These are phyloP conservation scores for Hylaea fasciaria DNA, from an alignment of 2,888 invertebrate genomes.

Conservation along the genomic window DNA sequence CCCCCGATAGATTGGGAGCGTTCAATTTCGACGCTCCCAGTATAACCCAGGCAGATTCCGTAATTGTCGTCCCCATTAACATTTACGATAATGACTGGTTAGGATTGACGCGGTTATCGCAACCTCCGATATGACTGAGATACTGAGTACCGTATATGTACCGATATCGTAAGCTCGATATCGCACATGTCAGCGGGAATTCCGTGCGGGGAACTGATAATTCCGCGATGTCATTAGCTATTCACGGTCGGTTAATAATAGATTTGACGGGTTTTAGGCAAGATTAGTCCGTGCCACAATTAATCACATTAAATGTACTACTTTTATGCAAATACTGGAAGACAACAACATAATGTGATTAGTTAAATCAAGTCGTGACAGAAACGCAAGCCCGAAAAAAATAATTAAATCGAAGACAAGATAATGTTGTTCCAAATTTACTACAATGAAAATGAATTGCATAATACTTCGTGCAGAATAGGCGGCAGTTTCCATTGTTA, in stretches of 20 bases:
- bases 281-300: conserved; percentile 11
- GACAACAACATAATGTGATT: neutral
- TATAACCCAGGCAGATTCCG: conserved; percentile 64
- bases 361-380: neutral
- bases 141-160: conserved; percentile 22
- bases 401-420: neutral
- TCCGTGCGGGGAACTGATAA: conserved; percentile 14
- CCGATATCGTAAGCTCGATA: conserved; percentile 5
- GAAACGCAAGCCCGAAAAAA: neutral
- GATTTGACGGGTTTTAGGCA: conserved; percentile 21
- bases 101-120: conserved; percentile 75
- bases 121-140: conserved; percentile 59
- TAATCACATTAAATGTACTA: conserved; percentile 18
- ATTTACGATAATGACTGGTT: conserved; percentile 81
- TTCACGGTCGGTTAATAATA: conserved; percentile 29
- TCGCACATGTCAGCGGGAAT: conserved; percentile 5
- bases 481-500: conserved; percentile 26
- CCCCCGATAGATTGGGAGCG: conserved; percentile 73
- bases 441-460: conserved; percentile 11
- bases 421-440: conserved; percentile 5
- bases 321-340: neutral
- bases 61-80: conserved; percentile 82
- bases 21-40: conserved; percentile 69
- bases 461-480: conserved; percentile 19
- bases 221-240: conserved; percentile 23